A percentile compares a stretch with the other conserved stretches of the same genome.
These are phyloP conservation scores for Shargacucullia verbasci DNA, from an alignment of 2,888 invertebrate species.

Conservation along the genomic window DNA sequence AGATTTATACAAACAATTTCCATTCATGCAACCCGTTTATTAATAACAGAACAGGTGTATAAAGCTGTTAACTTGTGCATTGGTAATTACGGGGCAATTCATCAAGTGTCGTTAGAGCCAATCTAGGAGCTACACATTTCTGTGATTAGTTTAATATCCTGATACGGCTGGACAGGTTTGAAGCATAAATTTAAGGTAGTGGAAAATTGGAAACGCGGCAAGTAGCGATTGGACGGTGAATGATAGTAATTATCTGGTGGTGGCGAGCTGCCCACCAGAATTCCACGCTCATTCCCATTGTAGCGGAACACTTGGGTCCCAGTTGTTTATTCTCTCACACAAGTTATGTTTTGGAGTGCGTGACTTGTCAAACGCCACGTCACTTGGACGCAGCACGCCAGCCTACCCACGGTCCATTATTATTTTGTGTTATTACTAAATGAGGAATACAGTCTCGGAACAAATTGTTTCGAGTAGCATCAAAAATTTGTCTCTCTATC, in stretches of 20 bases:
- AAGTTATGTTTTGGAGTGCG: constrained; percentile 70
- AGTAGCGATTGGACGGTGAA: constrained; percentile 59
- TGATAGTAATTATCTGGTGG: constrained; percentile 65
- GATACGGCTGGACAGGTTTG: constrained; percentile 49
- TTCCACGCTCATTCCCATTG: constrained; percentile 60
- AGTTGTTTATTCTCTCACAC: constrained; percentile 75
- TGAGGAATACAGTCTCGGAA: constrained; percentile 31
- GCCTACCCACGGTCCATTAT: constrained; percentile 59
- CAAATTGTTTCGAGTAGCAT: constrained; percentile 9
- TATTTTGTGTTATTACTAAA: constrained; percentile 52
- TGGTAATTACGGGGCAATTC: constrained; percentile 44
- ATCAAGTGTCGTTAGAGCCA: constrained; percentile 46
- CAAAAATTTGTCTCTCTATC: not conserved
- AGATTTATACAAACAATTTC: constrained; percentile 38
- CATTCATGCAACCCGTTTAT: constrained; percentile 30
- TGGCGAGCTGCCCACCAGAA: constrained; percentile 63
- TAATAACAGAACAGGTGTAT: constrained; percentile 39
- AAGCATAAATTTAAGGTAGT: constrained; percentile 47
- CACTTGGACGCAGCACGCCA: constrained; percentile 57
- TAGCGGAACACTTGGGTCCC: constrained; percentile 57
- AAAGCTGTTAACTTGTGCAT: constrained; percentile 40
- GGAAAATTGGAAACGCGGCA: constrained; percentile 57
- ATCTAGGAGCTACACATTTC: constrained; percentile 43
- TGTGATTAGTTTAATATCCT: constrained; percentile 42
- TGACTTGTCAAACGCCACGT: constrained; percentile 77